A percentile compares a stretch with the other conserved stretches of the same genome.
Conservation (phyloP, 1,140 invertebrate species). For the Lordiphosa clarofinis region DNA sequence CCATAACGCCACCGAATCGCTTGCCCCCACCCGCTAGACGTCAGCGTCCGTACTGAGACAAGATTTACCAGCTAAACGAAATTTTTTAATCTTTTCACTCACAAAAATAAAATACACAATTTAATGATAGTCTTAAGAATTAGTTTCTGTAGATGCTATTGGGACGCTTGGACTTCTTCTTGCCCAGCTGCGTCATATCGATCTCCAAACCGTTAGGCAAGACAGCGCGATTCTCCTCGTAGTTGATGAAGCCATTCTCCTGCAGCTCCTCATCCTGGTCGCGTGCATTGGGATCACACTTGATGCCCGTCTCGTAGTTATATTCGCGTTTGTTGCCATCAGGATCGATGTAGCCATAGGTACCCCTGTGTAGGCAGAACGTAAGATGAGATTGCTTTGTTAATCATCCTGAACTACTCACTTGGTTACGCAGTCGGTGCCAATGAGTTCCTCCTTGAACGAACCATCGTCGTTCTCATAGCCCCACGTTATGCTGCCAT, state of each 20-base stretch:
- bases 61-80: background rate
- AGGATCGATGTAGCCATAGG: slow-evolving; percentile 91
- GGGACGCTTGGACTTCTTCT: slow-evolving; percentile 85
- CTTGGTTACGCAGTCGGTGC: slow-evolving; percentile 87
- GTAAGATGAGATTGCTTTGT: background rate
- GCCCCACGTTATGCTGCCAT: slow-evolving; percentile 92
- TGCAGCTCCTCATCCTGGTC: slow-evolving; percentile 83
- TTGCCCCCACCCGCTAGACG: slow-evolving; percentile 85
- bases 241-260: slow-evolving; percentile 86
- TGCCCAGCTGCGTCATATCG: slow-evolving; percentile 85
- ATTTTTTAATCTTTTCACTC: slow-evolving; percentile 50
- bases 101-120: slow-evolving; percentile 59
- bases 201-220: slow-evolving; percentile 86
- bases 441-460: slow-evolving; percentile 91
- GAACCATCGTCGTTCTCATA: slow-evolving; percentile 87
- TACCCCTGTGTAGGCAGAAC: slow-evolving; percentile 81
- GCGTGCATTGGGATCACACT: slow-evolving; percentile 84
- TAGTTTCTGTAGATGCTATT: slow-evolving; percentile 62
- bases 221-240: slow-evolving; percentile 86
- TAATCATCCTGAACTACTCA: slow-evolving; percentile 21
- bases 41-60: slow-evolving; percentile 79
- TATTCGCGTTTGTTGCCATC: slow-evolving; percentile 88
- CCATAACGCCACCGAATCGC: slow-evolving; percentile 93
- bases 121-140: slow-evolving; percentile 59
- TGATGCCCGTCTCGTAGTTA: slow-evolving; percentile 86